Base-by-base conservation (phyloP, 2,797 vertebrate genomes). In the Crocidura indochinensis region DNA sequence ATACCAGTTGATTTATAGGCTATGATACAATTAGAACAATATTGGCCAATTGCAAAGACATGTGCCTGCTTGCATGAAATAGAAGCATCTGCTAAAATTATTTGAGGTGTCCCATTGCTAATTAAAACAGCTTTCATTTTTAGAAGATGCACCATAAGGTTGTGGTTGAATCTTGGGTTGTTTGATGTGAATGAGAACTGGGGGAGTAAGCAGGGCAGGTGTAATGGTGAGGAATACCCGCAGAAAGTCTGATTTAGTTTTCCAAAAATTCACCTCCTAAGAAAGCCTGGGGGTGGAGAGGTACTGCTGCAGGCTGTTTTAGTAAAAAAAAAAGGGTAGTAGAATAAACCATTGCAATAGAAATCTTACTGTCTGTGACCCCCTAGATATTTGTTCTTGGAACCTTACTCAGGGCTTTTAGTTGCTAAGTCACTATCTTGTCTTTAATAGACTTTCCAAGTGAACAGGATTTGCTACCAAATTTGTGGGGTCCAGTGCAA, bases 21-120 rank as follows among this genome's bases (percentile, higher is more conserved):
- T 96, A 88, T 91, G 96, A 72, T 95, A 97, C 97, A 98, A 98
- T 98, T 97, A 97, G 96, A 97, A 96, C 96, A 97, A 97, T 97
- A 97, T 97, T 97, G 96, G 86, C 96, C 1, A 20, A 95, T 97
- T 96, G 95, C 94, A 90, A 96, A 97, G 94, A 88, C 94, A 91
- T 72, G 94, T 97, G 97, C 97, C 95, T 97, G 26, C 95, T 94
- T 88, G 75, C 90, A 60, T 96, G 84, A 97, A 96, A 96, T 88
- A 95, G 95, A 96, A 97, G 96, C 97, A 97, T 98, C 97, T 98
- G 97, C 91, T 97, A 97, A 96, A 97, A 96, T 97, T 97, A 97
- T 72, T 95, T 96, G 96, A 97, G 97, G 85, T 96, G 95, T 97
- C 95, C 97, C 56, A 77, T 87, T 0, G 68, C 95, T 97, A 96